Base-by-base conservation (phyloP, 2,888 invertebrate species). In the Clunio marinus region DNA sequence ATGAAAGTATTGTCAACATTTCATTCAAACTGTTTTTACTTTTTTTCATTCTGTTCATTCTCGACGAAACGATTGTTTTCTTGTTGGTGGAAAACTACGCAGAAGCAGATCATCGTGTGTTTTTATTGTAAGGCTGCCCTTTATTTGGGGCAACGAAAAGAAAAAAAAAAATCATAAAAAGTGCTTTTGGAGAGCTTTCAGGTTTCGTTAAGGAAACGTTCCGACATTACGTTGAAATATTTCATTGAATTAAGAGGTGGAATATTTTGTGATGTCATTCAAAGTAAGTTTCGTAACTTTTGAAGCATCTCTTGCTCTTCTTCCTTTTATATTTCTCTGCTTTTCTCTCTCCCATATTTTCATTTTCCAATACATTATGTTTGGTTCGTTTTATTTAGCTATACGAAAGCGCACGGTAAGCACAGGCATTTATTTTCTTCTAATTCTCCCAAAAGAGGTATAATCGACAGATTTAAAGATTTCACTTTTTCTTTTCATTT, bases 341-440 rank as follows among this genome's bases (percentile, higher is more conserved):
- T 55, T 55, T 22, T 17, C n/a, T 27, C 20, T 51, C 13, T 51
- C 51, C 24, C 15, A 8, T n/a, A n/a, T n/a, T n/a, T n/a, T n/a
- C 57, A 57, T 27, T 27, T 45, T 45, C 17, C 45, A 45, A 45
- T 45, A 45, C 45, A 45, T 45, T 45, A 45, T 45, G 45, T 17
- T 45, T 15, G n/a, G 45, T 45, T 8, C 35, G 35, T 13, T 32
- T 32, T 57, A 57, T 57, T 57, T 57, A 25, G 57, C 25, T 25
- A 57, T 20, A 25, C 25, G 57, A 57, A 57, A 57, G 57, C 25
- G 57, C 45, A 7, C 45, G 45, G 13, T 13, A 45, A 15, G 15
- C 45, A 45, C 8, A 45, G 4, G 15, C 13, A 45, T 15, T 13
- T 7, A 4, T 32, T 45, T 45, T 17, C 45, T 15, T 45, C 15